A percentile compares a stretch with the other conserved stretches of the same genome.
Evolutionary conservation across 2,888 invertebrate species (phyloP).

Genomic region (Lymantria monacha): DNA sequence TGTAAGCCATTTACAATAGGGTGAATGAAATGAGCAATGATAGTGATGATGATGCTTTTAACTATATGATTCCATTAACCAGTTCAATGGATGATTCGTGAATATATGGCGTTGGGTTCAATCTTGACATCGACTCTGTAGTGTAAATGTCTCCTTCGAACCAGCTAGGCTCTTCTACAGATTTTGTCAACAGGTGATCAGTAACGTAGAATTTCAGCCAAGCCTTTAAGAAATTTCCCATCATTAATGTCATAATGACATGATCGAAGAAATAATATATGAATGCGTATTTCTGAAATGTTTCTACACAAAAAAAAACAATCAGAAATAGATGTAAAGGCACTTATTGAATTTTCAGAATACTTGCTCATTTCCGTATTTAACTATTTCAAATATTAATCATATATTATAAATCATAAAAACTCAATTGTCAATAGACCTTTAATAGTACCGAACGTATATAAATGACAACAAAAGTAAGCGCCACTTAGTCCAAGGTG

Average conservation of each 20-base stretch:
- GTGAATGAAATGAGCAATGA: slow-evolving; percentile 54
- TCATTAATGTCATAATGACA: slow-evolving; percentile 36
- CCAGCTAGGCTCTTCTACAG: slow-evolving; percentile 75
- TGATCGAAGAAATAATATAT: background rate
- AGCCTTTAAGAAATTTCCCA: slow-evolving; percentile 71
- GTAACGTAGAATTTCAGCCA: slow-evolving; percentile 83
- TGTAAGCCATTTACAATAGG: slow-evolving; percentile 46
- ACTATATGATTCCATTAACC: slow-evolving; percentile 78
- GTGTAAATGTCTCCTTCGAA: slow-evolving; percentile 67
- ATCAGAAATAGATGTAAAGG: background rate
- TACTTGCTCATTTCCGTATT: background rate
- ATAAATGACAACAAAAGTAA: too few relatives aligned
- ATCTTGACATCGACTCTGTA: slow-evolving; percentile 66
- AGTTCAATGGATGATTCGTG: slow-evolving; percentile 70
- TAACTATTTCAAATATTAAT: background rate
- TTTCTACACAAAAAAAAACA: background rate
- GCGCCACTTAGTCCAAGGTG: too few relatives aligned
- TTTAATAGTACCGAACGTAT: too few relatives aligned
- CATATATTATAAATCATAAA: too few relatives aligned
- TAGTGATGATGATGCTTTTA: slow-evolving; percentile 43
- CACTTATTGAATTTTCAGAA: background rate
- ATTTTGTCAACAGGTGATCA: slow-evolving; percentile 76
- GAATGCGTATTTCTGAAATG: slow-evolving; percentile 3
- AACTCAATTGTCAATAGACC: too few relatives aligned
- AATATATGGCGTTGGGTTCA: slow-evolving; percentile 57